These are phyloP conservation scores for Liasis olivaceus DNA, from an alignment of 2,797 vertebrate genomes.

Conservation along the genomic window DNA sequence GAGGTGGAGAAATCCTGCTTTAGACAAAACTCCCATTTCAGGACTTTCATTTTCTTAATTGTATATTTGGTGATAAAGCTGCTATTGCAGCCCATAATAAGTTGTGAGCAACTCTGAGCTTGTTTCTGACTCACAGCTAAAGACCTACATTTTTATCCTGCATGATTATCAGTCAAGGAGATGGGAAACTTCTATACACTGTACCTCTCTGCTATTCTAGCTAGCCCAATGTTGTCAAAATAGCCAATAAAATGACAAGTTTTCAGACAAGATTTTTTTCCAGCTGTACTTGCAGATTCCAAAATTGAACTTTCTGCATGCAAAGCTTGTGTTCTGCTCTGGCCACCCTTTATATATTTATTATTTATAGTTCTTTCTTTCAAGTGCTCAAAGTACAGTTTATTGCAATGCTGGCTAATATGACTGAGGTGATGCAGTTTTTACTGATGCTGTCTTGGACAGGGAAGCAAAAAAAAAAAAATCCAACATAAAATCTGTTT, in stretches of 20 bases:
- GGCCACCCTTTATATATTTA: neutral
- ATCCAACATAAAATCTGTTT: neutral
- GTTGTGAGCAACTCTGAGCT: neutral
- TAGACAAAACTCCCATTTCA: neutral
- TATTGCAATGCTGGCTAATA: neutral
- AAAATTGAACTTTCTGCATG: neutral
- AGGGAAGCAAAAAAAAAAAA: neutral
- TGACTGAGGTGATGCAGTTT: neutral
- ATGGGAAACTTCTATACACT: neutral
- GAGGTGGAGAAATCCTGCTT: neutral
- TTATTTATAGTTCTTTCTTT: neutral
- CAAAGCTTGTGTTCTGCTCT: neutral
- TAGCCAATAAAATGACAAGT: neutral
- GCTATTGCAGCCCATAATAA: neutral
- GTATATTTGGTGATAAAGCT: neutral
- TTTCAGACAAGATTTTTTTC: neutral
- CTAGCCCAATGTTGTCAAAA: neutral
- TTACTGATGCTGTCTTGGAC: neutral
- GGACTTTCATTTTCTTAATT: neutral
- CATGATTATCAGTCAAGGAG: neutral
- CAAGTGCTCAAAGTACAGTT: neutral
- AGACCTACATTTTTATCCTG: neutral
- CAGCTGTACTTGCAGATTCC: neutral
- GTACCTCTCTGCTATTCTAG: neutral
- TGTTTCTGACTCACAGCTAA: neutral